These are phyloP conservation scores for Saccopteryx bilineata DNA, from an alignment of 2,113 vertebrate species.

Conservation along the genomic window DNA sequence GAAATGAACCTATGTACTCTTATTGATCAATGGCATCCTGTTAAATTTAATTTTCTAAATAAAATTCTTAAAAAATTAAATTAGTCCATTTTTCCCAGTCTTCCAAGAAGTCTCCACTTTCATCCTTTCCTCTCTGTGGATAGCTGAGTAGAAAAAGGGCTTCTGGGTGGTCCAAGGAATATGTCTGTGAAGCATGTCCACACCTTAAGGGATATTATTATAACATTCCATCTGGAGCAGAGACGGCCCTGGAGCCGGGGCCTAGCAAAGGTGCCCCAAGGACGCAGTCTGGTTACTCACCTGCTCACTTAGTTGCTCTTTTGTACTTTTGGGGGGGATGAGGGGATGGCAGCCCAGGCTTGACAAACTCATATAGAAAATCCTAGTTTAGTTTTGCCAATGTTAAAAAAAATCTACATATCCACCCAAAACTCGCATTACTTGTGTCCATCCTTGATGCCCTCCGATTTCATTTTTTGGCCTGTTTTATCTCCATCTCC, in stretches of 20 bases:
- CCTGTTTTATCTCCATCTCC: not conserved
- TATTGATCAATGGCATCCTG: too few species aligned
- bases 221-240: not conserved
- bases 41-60: too few species aligned
- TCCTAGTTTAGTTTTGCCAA: not conserved
- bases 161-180: not conserved
- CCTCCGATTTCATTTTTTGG: not conserved
- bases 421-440: not conserved
- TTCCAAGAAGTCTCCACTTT: not conserved
- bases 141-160: not conserved
- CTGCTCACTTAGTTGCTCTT: not conserved
- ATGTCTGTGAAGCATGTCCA: not conserved
- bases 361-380: slow-evolving; percentile 7
- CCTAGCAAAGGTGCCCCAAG: not conserved
- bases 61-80: too few species aligned
- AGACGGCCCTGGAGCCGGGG: not conserved
- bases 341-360: not conserved
- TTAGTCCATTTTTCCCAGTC: not conserved
- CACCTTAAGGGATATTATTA: not conserved
- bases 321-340: not conserved
- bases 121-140: not conserved
- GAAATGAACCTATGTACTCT: not conserved
- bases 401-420: not conserved
- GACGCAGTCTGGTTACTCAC: not conserved
- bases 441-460: not conserved